Base-by-base conservation (phyloP, 2,113 vertebrate genomes). In the Noctilio leporinus region DNA sequence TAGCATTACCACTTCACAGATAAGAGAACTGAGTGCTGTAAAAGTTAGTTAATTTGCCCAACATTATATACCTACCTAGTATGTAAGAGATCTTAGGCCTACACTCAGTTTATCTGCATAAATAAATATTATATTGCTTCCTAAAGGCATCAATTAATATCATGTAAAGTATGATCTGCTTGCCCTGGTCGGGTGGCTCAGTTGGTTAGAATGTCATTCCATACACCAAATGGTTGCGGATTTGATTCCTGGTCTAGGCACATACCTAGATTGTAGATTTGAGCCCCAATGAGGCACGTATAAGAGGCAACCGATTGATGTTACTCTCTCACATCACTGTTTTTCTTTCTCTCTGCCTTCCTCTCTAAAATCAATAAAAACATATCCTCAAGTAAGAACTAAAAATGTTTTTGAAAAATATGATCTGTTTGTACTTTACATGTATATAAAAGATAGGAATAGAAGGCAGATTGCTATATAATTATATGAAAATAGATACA, bases 381-480 rank as follows among this genome's bases (percentile, higher is more conserved):
- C 28, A 30, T 62, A 62, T 30, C 11, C 59, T 62, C 3, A 12
- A 28, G 28, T 62, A 28, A 62, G 28, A 28, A 30, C 6, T 62
- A 62, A 30, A 62, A 14, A 9, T 30, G 28, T 59, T 59, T 62
- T 62, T 30, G 28, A 62, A 62, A 62, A 95, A 80, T 70, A 83
- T 43, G 10, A 86, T 72, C 7, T 43, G 10, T 33, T 85, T 20
- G 19, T 70, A 95, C 70, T 95, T 67, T 76, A 59, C 20, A 76
- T 67, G 59, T 76, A 87, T 51, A 94, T 15, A 82, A 96, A 89
- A 84, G 35, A 89, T 1, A 88, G 47, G 91, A 95, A 76, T 40
- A 53, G 59, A 92, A 92, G 59, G 4, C 10, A 85, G 26, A 57
- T 12, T 91, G 19, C 24, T 73, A 94, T 0, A 67, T 40, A 80